A percentile compares a stretch with the other conserved stretches of the same genome.
phyloP scores from a whole-genome alignment of 2,797 vertebrate species.

The Microchirus variegatus region DNA sequence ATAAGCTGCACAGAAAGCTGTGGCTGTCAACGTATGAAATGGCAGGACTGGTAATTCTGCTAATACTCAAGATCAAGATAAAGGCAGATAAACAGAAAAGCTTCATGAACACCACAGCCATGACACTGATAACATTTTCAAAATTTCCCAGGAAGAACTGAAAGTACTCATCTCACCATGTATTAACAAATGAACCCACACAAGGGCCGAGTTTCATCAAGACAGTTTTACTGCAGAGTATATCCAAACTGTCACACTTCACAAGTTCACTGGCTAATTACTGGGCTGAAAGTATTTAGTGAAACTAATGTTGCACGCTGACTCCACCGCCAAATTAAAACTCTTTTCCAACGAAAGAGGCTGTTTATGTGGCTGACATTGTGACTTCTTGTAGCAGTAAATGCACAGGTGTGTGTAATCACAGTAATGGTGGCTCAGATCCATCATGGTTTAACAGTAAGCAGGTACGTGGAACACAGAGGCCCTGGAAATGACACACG shows the following conservation, averaged over 20 bases:
- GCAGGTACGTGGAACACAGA: neutral
- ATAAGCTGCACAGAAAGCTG: too few relatives aligned
- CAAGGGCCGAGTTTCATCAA: too few relatives aligned
- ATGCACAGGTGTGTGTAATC: slow-evolving; percentile 14
- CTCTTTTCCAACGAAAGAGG: slow-evolving; percentile 5
- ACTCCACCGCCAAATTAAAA: slow-evolving; percentile 8
- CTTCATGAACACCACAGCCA: too few relatives aligned
- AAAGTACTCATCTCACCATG: too few relatives aligned
- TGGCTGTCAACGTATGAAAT: too few relatives aligned
- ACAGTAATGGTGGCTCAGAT: neutral
- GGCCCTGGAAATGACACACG: too few relatives aligned
- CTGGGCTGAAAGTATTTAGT: slow-evolving; percentile 1
- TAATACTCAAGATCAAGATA: too few relatives aligned
- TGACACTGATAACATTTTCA: too few relatives aligned
- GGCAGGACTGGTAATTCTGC: too few relatives aligned
- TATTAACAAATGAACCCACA: too few relatives aligned
- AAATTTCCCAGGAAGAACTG: too few relatives aligned
- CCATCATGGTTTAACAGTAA: neutral
- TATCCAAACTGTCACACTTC: neutral
- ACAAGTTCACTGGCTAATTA: neutral
- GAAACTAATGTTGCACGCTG: slow-evolving; percentile 9
- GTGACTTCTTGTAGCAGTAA: neutral
- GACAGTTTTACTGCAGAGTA: neutral
- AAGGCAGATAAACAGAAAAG: too few relatives aligned
- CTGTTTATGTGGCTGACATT: neutral